These are phyloP conservation scores for Vidua macroura DNA, from an alignment of 2,113 vertebrate species.

Conservation along the genomic window DNA sequence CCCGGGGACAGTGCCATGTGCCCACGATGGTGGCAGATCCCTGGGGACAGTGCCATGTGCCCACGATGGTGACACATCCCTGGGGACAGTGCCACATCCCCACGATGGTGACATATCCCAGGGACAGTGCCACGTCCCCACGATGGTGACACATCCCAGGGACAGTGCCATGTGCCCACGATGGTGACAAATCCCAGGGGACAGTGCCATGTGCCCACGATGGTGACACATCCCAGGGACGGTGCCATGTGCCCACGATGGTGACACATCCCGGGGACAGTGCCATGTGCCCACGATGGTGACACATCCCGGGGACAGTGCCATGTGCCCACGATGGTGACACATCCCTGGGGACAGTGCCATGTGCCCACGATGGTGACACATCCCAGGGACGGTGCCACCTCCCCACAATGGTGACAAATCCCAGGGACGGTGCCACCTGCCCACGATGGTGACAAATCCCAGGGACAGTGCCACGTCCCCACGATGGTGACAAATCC, in stretches of 20 bases:
- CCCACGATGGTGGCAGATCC: neutral
- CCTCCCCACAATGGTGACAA: accelerated
- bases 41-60: accelerated
- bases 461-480: neutral
- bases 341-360: too few species aligned
- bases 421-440: neutral
- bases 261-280: neutral
- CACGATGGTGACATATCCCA: neutral
- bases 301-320: neutral
- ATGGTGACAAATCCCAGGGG: neutral
- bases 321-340: neutral
- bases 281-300: neutral
- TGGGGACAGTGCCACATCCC: accelerated
- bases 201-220: neutral
- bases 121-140: neutral
- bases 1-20: neutral
- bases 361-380: neutral
- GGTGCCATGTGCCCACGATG: accelerated
- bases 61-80: neutral
- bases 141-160: too few species aligned
- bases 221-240: neutral
- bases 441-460: neutral
- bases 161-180: neutral
- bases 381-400: neutral
- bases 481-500: accelerated